Evolutionary conservation across 2,113 vertebrate species (phyloP).

Genomic region (Circaetus gallicus): DNA sequence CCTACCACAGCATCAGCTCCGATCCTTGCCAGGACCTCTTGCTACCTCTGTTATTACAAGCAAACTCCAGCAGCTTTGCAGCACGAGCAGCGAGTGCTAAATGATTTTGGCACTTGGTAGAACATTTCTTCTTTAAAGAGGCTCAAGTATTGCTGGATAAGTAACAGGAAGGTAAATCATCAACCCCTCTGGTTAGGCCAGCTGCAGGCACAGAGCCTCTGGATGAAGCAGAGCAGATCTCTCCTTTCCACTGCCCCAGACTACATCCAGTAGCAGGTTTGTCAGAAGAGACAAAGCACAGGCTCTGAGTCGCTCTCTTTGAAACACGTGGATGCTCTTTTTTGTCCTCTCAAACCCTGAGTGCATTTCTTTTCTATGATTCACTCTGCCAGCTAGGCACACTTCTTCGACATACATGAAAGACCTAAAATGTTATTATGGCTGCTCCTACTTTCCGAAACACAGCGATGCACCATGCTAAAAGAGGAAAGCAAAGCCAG

Average conservation of each 20-base stretch:
- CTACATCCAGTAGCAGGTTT: neutral
- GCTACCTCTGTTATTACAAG: accelerated
- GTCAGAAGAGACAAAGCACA: neutral
- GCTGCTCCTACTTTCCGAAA: neutral
- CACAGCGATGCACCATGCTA: accelerated
- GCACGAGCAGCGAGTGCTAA: neutral
- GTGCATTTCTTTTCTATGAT: neutral
- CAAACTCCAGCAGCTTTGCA: neutral
- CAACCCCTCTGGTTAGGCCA: neutral
- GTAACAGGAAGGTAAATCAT: neutral
- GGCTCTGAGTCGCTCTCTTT: neutral
- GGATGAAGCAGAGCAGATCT: neutral
- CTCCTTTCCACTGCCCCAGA: neutral
- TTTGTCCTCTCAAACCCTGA: neutral
- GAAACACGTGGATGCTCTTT: neutral
- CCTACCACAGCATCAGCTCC: neutral
- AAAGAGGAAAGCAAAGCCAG: neutral
- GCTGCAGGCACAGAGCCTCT: neutral
- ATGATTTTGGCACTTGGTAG: neutral
- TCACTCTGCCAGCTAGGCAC: neutral
- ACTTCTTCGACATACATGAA: neutral
- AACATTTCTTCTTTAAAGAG: neutral
- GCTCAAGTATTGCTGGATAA: neutral
- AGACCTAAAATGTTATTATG: neutral
- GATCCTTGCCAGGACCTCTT: neutral